A percentile compares a stretch with the other conserved stretches of the same genome.
phyloP scores from a whole-genome alignment of 37 sponge, comb jelly and placozoan genomes.

The Aphrocallistes beatrix region DNA sequence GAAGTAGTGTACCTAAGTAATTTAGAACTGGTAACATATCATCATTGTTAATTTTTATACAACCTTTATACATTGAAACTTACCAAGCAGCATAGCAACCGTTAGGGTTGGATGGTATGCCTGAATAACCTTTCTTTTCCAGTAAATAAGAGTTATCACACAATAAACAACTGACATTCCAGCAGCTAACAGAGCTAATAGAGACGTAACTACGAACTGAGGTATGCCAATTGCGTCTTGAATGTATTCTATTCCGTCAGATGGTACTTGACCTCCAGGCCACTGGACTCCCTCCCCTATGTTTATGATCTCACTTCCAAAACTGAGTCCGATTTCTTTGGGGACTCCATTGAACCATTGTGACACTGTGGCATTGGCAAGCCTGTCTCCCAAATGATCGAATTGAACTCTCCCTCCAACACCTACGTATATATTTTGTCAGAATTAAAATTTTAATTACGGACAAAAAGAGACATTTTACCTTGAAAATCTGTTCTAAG shows the following conservation, averaged over 20 bases:
- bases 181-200: neutral
- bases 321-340: neutral
- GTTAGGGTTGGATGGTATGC: neutral
- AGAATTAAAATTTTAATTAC: too few species aligned
- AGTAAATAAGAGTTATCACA: neutral
- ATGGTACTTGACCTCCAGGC: neutral
- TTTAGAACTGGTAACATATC: neutral
- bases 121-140: neutral
- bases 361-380: neutral
- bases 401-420: neutral
- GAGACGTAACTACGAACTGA: neutral
- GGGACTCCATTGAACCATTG: constrained; percentile 18
- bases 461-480: too few species aligned
- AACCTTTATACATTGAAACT: neutral
- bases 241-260: neutral
- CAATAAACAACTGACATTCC: neutral
- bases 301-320: neutral
- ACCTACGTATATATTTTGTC: neutral
- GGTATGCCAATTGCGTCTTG: neutral
- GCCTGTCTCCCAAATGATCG: neutral
- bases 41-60: neutral
- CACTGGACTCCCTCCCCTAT: neutral
- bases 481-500: neutral
- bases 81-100: neutral
- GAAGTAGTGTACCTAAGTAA: neutral